Evolutionary conservation across 2,888 invertebrate species (phyloP).

Genomic region (Ormyrus labotus): DNA sequence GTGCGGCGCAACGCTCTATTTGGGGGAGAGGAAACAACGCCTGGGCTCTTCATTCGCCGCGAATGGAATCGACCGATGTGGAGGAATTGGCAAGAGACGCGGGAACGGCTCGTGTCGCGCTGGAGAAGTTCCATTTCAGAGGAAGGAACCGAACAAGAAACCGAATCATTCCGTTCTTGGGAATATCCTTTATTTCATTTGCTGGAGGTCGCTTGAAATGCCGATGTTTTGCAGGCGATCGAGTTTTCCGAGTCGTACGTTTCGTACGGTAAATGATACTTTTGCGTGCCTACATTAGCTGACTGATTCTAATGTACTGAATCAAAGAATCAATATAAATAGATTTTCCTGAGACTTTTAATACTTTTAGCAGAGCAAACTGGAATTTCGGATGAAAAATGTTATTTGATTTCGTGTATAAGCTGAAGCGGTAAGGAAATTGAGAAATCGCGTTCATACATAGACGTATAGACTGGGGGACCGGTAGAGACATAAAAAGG

Average conservation of each 20-base stretch:
- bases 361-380: too few relatives aligned
- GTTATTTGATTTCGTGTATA: too few relatives aligned
- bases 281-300: too few relatives aligned
- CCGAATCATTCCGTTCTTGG: constrained; percentile 51
- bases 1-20: constrained; percentile 46
- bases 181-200: constrained; percentile 54
- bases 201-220: constrained; percentile 14
- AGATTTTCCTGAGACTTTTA: too few relatives aligned
- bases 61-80: neutral
- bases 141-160: constrained; percentile 15
- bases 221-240: neutral
- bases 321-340: too few relatives aligned
- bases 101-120: constrained; percentile 12
- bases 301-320: too few relatives aligned
- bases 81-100: constrained; percentile 3
- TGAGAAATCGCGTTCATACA: constrained; percentile 38
- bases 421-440: constrained; percentile 32
- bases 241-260: too few relatives aligned
- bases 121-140: neutral
- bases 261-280: too few relatives aligned
- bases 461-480: neutral
- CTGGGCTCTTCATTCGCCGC: constrained; percentile 1
- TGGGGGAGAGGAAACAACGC: neutral
- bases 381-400: too few relatives aligned
- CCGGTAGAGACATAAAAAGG: constrained; percentile 46